Base-by-base conservation (phyloP, 2,888 invertebrate species). In the Catocala nupta region DNA sequence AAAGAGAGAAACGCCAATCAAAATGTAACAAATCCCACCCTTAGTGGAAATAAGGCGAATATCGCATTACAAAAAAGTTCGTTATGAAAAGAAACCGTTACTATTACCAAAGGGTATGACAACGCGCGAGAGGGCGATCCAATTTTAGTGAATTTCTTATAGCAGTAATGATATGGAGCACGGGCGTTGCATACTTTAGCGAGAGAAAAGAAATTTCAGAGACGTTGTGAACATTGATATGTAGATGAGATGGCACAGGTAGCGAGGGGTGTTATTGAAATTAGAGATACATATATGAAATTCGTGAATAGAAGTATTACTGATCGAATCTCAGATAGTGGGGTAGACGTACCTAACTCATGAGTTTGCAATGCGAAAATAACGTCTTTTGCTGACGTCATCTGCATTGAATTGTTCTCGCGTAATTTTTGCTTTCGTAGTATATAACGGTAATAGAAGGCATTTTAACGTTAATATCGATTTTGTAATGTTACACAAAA, bases 11-110 rank as follows among this genome's bases (percentile, higher is more conserved):
- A 82, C 83, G 84, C 84, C 86, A 89, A 90, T 90, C 87, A 87
- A 81, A 78, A 77, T 82, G 87, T 86, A 86, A 87, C 85, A 90
- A 90, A 90, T 88, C 81, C 77, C 85, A 90, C 92, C 93, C 91
- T 92, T 90, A 89, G 85, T 81, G 90, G 87, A 91, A 92, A 93
- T 91, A 93, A 90, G 82, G 86, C 82, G 85, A 86, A 90, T 93
- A 93, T 93, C 92, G 79, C 88, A 87, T 93, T 93, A 90, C 93
- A 91, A 91, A 90, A 83, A 93, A 92, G 91, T 93, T 91, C 93
- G 93, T 92, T 93, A 92, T 87, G 85, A 90, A 91, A 91, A 91
- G 88, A 89, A 93, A 90, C 92, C 93, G 93, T 93, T 93, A 92
- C 89, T 90, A 89, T 90, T 90, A 90, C 87, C 81, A 90, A 93